A percentile compares a stretch with the other conserved stretches of the same genome.
Conservation (phyloP, 1,140 invertebrate genomes). For the Cydia amplana region DNA sequence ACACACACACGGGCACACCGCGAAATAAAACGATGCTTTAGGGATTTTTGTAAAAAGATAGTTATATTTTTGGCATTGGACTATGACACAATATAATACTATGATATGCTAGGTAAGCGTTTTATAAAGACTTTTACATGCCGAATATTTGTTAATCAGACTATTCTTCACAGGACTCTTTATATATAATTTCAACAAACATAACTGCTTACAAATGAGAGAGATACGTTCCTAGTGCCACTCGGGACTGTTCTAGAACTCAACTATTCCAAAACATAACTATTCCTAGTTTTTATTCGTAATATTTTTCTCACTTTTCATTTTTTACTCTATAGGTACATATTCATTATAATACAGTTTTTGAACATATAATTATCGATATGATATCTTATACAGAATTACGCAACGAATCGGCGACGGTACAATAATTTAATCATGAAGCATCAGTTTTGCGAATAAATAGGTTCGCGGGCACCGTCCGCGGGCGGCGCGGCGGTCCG, state of each 20-base stretch:
- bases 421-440: conserved; percentile 75
- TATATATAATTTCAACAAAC: conserved; percentile 79
- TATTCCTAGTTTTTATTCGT: conserved; percentile 75
- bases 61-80: conserved; percentile 80
- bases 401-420: conserved; percentile 75
- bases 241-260: conserved; percentile 68
- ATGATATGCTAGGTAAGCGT: conserved; percentile 80
- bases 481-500: conserved; percentile 41
- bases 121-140: conserved; percentile 80
- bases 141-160: conserved; percentile 79
- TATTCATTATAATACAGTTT: conserved; percentile 78
- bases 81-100: conserved; percentile 80
- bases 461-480: conserved; percentile 49
- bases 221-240: conserved; percentile 68
- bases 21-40: conserved; percentile 75
- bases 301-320: conserved; percentile 79
- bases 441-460: conserved; percentile 75
- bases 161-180: conserved; percentile 79
- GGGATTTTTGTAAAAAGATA: conserved; percentile 80
- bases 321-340: conserved; percentile 77
- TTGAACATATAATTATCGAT: conserved; percentile 79
- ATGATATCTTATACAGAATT: conserved; percentile 77
- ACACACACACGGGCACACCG: conserved; percentile 32
- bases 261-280: conserved; percentile 75
- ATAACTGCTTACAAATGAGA: conserved; percentile 78